Evolutionary conservation across 1,140 invertebrate species (phyloP).

Genomic region (Heliconius hermathena): DNA sequence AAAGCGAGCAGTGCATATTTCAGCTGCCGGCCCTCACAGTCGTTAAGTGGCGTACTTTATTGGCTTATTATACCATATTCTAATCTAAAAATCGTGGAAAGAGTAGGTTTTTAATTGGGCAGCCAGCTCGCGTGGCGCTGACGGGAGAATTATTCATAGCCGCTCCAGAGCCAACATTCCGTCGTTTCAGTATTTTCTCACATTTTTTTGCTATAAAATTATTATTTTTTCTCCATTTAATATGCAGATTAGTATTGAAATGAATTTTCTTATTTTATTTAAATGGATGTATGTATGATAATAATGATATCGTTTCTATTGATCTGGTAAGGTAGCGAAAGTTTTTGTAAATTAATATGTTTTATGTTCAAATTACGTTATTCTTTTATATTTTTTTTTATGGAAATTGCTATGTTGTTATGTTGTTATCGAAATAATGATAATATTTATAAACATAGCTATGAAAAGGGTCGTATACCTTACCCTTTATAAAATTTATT

Average conservation of each 20-base stretch:
- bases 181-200: conserved; percentile 59
- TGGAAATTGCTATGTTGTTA: no score
- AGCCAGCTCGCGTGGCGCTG: conserved; percentile 72
- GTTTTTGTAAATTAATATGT: not conserved
- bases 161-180: conserved; percentile 65
- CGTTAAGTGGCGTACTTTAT: conserved; percentile 81
- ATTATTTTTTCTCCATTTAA: conserved; percentile 28
- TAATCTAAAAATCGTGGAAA: conserved; percentile 81
- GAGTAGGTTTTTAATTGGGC: conserved; percentile 81
- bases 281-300: not conserved
- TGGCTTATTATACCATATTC: conserved; percentile 81
- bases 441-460: no score
- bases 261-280: not conserved
- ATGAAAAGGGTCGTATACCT: no score
- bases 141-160: conserved; percentile 78
- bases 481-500: no score
- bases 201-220: conserved; percentile 50
- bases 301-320: not conserved
- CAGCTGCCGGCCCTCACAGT: conserved; percentile 65
- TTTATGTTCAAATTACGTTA: not conserved
- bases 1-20: conserved; percentile 73
- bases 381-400: not conserved
- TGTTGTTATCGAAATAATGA: no score
- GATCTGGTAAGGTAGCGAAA: not conserved
- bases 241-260: conserved; percentile 2